Evolutionary conservation across 2,113 vertebrate genomes (phyloP).

Genomic region (Uria lomvia): DNA sequence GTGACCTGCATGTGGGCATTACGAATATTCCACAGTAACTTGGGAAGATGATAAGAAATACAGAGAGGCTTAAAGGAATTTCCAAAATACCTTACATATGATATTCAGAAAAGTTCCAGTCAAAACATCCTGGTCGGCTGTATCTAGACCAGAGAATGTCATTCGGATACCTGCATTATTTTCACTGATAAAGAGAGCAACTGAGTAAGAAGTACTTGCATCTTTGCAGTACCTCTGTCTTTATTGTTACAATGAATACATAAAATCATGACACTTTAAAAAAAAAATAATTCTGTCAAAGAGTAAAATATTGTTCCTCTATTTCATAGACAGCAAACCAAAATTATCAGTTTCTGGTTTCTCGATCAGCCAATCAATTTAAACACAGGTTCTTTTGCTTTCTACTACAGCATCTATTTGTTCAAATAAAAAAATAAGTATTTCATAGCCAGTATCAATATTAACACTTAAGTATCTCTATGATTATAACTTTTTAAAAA

Average conservation of each 20-base stretch:
- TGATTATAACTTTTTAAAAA: accelerated
- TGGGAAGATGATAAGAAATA: neutral
- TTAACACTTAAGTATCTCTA: neutral
- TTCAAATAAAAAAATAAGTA: neutral
- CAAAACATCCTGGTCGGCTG: neutral
- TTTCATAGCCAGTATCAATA: neutral
- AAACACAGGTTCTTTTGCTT: neutral
- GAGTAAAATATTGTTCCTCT: neutral
- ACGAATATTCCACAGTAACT: neutral
- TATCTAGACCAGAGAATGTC: neutral
- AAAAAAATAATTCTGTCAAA: neutral
- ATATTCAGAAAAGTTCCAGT: neutral
- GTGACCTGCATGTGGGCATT: neutral
- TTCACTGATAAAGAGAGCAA: neutral
- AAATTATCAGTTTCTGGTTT: neutral
- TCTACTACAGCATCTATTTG: neutral
- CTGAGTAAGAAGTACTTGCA: neutral
- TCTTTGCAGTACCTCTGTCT: neutral
- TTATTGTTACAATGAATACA: neutral
- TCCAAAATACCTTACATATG: neutral
- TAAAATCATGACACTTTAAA: neutral
- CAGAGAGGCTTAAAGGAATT: neutral
- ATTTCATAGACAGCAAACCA: neutral
- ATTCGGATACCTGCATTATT: neutral
- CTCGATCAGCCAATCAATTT: neutral